Base-by-base conservation (phyloP, 2,797 vertebrate species). In the Carapus acus region DNA sequence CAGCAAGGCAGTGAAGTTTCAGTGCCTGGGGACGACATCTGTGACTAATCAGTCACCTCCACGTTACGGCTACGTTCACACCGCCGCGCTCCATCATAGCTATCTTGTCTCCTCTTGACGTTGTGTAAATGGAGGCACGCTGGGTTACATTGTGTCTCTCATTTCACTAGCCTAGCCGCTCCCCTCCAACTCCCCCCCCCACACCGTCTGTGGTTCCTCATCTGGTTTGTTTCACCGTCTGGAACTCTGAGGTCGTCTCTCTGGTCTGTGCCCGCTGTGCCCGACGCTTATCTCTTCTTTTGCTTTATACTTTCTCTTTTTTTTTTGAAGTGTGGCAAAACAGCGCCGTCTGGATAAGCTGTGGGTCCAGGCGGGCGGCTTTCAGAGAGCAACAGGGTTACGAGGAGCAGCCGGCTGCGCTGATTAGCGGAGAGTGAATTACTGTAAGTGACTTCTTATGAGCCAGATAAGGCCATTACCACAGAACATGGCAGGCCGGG, bases 401-500 rank as follows among this genome's bases (percentile, higher is more conserved):
- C 51, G 16, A 27, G 55, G 54, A 47, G 47, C 70, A 80, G 65
- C 65, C 70, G 76, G 53, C 58, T 58, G 41, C 18, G 7, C 62
- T 57, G 76, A 79, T 76, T 72, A 58, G 52, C 45, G 16, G 1
- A 19, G 62, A 69, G 40, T 63, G 71, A 69, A 69, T 80, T 65
- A 66, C 60, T 50, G 58, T 59, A 81, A 78, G 37, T 58, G 58
- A 63, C 67, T 43, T 76, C 75, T 69, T 62, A 61, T 71, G 74
- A 69, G 61, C 37, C 51, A 2, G 58, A 75, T 70, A 61, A 78
- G 59, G 47, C 43, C 38, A 17, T 43, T 29, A 39, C 45, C 18
- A 53, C 53, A 21, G 8, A 67, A 33, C 31, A 19, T 21, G 31
- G n/a, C n/a, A n/a, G n/a, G 52, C 18, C 64, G 62, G 72, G 64